Evolutionary conservation across 2,888 invertebrate species (phyloP), one percentile per base, ranked within the genome.

Genomic region (Eupithecia subfuscata): DNA sequence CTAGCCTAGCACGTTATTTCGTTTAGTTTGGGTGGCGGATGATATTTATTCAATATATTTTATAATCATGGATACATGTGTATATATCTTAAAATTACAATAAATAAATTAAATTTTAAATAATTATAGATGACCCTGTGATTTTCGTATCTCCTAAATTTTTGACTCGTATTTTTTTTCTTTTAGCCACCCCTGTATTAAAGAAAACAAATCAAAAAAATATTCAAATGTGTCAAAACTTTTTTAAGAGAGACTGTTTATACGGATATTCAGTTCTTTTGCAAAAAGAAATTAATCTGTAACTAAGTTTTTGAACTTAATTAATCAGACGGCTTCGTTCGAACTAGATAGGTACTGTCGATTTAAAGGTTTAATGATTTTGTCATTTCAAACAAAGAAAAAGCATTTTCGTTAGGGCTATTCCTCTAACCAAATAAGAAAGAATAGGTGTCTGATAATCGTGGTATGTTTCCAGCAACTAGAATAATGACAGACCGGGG

Each of bases 21-120:
- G n/a, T 56, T 56, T 22, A 12, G 4, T 22, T 22, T 9, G 11
- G 56, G 56, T 56, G 56, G n/a, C 56, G 22, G 56, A 22, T 22
- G 1, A n/a, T 4, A 11, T 56, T 3, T 52, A 22, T 52, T 52
- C 11, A 52, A 52, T 52, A 11, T 9, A 60, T 25, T 14, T 60
- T 60, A 12, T 22, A 12, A 60, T 25, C 5, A 60, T 60, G 87
- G 89, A 88, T 89, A 89, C 88, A 88, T 91, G 64, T 90, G 6
- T 87, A 83, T 82, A 84, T 89, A 89, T 91, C 89, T 91, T 90
- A 89, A n/a, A 56, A 22, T 22, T 22, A 56, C 52, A 56, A n/a
- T 56, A n/a, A 22, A 22, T 56, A 3, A 56, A 56, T n/a, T 52
- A n/a, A 52, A 48, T 48, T 18, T 48, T 6, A 18, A 6, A 48